Conservation (phyloP, 2,888 invertebrate genomes). For the Orthonevra nobilis region DNA sequence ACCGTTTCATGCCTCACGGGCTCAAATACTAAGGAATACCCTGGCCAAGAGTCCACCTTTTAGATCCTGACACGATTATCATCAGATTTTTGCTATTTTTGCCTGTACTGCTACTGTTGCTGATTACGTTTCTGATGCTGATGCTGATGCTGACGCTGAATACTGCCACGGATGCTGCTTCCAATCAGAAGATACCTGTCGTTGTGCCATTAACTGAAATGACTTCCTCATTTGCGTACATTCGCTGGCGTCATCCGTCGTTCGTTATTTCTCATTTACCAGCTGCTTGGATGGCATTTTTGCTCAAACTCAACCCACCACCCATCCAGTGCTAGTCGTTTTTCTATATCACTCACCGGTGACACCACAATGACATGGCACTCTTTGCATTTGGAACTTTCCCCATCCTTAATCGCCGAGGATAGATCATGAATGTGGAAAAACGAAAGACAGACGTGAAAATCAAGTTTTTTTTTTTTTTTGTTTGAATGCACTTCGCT, state of each 20-base stretch:
- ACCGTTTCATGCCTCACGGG: no score
- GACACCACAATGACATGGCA: constrained; percentile 35
- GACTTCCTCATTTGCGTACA: constrained; percentile 65
- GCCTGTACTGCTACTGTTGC: constrained; percentile 38
- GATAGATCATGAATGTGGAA: constrained; percentile 48
- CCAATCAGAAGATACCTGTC: constrained; percentile 58
- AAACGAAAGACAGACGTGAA: constrained; percentile 22
- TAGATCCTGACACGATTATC: no score
- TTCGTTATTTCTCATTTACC: constrained; percentile 28
- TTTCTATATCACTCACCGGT: constrained; percentile 30
- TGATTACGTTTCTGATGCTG: constrained; percentile 39
- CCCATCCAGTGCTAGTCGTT: background rate
- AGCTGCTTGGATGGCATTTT: constrained; percentile 50
- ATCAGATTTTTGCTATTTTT: constrained; percentile 41
- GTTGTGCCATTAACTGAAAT: constrained; percentile 61
- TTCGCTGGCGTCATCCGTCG: constrained; percentile 48
- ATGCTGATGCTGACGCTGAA: constrained; percentile 33
- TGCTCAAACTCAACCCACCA: no score
- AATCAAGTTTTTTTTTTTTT: constrained; percentile 17
- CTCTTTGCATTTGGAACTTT: constrained; percentile 52
- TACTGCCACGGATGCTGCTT: constrained; percentile 16
- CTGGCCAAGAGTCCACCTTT: no score
- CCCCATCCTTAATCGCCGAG: constrained; percentile 21
- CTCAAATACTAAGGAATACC: no score
- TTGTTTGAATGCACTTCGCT: no score